Percentiles rank a stretch among this genome's conserved stretches.
Conservation (phyloP, 2,888 invertebrate species). For the Saturnia pavonia region DNA sequence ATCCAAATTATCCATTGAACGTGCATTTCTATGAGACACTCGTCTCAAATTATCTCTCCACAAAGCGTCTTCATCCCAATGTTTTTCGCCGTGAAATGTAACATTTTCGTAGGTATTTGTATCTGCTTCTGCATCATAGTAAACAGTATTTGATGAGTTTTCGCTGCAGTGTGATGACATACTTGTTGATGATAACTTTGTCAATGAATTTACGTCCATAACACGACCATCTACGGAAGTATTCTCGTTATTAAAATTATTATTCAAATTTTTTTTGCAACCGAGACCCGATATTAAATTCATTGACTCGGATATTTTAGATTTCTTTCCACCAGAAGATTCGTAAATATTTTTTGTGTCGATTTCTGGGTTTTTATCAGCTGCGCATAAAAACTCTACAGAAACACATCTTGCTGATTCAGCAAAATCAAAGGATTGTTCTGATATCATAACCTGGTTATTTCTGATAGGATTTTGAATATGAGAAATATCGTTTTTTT, state of each 20-base stretch:
- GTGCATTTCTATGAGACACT: conserved; percentile 90
- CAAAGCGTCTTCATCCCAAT: conserved; percentile 91
- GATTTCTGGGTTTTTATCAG: conserved; percentile 85
- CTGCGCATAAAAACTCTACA: conserved; percentile 84
- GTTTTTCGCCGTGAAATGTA: conserved; percentile 84
- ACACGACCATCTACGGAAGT: conserved; percentile 52
- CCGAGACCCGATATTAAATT: conserved; percentile 73
- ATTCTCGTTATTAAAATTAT: conserved; percentile 49
- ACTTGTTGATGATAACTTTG: conserved; percentile 69
- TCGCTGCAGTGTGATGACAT: conserved; percentile 77
- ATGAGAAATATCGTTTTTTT: conserved; percentile 86
- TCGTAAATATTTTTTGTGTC: conserved; percentile 88
- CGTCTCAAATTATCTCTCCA: conserved; percentile 91
- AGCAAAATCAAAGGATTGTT: conserved; percentile 76
- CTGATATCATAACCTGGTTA: conserved; percentile 55
- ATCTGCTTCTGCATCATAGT: conserved; percentile 75
- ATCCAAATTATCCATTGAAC: conserved; percentile 92
- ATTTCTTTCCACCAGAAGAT: conserved; percentile 83
- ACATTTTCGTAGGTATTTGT: conserved; percentile 72
- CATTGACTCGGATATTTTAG: conserved; percentile 80
- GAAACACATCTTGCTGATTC: conserved; percentile 83
- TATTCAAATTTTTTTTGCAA: conserved; percentile 67
- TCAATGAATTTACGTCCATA: conserved; percentile 49
- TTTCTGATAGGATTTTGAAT: conserved; percentile 87
- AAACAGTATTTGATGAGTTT: conserved; percentile 75